These are phyloP conservation scores for Trialeurodes vaporariorum DNA, from an alignment of 1,140 invertebrate species.

Conservation along the genomic window DNA sequence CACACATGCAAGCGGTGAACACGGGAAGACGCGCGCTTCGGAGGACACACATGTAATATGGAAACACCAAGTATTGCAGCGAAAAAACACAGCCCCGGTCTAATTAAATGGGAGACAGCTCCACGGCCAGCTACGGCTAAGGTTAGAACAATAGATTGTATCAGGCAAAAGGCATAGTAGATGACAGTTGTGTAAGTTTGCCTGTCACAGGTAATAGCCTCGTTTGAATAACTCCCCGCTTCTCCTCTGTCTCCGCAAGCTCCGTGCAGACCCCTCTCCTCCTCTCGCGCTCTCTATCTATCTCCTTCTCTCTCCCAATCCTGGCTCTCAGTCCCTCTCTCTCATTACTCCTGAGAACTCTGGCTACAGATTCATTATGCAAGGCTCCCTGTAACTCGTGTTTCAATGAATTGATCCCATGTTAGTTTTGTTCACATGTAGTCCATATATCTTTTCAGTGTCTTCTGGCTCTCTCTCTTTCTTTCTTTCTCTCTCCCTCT, in stretches of 20 bases:
- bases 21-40: neutral
- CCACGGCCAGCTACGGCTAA: neutral
- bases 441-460: neutral
- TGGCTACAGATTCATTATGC: neutral
- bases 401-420: neutral
- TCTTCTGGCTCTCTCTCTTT: neutral
- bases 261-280: too few relatives aligned
- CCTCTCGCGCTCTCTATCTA: neutral
- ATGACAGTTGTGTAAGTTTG: neutral
- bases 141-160: neutral
- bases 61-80: neutral
- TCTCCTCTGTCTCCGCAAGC: too few relatives aligned
- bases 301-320: neutral
- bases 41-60: neutral
- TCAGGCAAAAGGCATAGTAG: neutral
- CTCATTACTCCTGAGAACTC: neutral
- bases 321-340: neutral
- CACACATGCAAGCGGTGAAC: neutral
- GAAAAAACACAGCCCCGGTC: neutral
- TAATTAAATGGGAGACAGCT: neutral
- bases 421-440: neutral
- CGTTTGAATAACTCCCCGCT: neutral
- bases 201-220: neutral
- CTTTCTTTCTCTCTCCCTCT: neutral
- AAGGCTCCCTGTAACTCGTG: neutral